Evolutionary conservation across 1,140 invertebrate species (phyloP).

Genomic region (Heliconius nattereri): DNA sequence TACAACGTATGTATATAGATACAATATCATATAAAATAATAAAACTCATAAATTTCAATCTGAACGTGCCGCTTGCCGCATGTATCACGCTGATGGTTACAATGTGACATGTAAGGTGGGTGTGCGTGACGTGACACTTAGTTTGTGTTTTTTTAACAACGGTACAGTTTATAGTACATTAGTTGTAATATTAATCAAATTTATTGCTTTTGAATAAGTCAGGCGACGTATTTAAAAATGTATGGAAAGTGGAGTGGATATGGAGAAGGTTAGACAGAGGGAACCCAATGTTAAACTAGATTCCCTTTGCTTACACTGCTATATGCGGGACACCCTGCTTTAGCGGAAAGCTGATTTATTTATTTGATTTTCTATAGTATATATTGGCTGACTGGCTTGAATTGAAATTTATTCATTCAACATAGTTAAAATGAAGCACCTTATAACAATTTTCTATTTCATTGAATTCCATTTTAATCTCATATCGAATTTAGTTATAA

Average conservation of each 20-base stretch:
- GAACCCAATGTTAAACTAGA: too few species aligned
- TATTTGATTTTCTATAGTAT: too few species aligned
- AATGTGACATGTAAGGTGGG: conserved; percentile 12
- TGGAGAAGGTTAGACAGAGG: too few species aligned
- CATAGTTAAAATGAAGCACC: background rate
- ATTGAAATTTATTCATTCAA: too few species aligned
- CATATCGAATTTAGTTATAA: background rate
- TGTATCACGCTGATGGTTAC: background rate
- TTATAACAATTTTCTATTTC: background rate
- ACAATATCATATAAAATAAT: background rate
- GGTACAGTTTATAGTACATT: conserved; percentile 7
- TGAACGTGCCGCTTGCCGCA: background rate
- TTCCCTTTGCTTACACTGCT: too few species aligned
- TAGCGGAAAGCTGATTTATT: too few species aligned
- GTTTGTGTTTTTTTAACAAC: conserved; percentile 11
- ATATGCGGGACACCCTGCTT: too few species aligned
- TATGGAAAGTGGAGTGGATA: too few species aligned
- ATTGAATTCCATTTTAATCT: background rate
- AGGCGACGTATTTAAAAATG: too few species aligned
- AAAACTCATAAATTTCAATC: background rate
- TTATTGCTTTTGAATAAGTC: background rate
- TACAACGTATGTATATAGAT: background rate
- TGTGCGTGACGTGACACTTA: conserved; percentile 3
- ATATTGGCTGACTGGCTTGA: too few species aligned
- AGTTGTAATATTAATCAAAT: conserved; percentile 13